Base-by-base conservation (phyloP, 2,113 vertebrate species). In the Rhagologus leucostigma region DNA sequence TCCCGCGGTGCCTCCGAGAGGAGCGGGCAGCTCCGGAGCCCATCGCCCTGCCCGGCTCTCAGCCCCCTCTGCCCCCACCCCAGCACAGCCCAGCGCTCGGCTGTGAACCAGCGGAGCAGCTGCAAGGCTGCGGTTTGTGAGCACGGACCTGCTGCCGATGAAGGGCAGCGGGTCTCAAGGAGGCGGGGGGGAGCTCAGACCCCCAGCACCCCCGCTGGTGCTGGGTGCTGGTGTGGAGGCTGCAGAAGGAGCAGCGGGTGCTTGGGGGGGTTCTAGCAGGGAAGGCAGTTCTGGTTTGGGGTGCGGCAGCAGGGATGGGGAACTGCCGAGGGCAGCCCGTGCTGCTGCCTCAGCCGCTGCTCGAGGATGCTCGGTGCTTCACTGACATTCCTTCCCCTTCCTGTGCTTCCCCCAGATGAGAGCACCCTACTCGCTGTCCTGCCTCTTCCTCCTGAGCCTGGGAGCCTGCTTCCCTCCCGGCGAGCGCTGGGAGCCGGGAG, bases 371-470 rank as follows among this genome's bases (percentile, higher is more conserved):
- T n/a, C 37, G 1, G 39, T 1, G 3, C 6, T 33, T 69, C 5
- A 10, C 68, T 13, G 2, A 64, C 16, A 1, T 1, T 3, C 17
- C 35, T 47, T 29, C 57, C 57, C 46, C 11, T 77, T 15, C 39
- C 83, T 46, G 21, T 49, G 63, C 75, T 59, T 70, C 47, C 49
- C 33, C 16, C 76, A 98, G 98, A 98, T 98, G 98, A 88, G 71
- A 21, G 44, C 93, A 19, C 42, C 76, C 17, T 84, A 29, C 63
- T 83, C 91, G 2, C 80, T 98, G 59, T 91, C 92, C 77, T 97
- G 87, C 79, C 89, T 98, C 55, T 52, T 98, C 35, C 87, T 98
- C 12, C 96, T 98, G 62, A 95, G 96, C 11, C 88, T 98, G 87
- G 97, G 94, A 3, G 22, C 76, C 95, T 97, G 97, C 91, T 89